Conservation (phyloP, 2,888 invertebrate species). For the Panzeria rudis region DNA sequence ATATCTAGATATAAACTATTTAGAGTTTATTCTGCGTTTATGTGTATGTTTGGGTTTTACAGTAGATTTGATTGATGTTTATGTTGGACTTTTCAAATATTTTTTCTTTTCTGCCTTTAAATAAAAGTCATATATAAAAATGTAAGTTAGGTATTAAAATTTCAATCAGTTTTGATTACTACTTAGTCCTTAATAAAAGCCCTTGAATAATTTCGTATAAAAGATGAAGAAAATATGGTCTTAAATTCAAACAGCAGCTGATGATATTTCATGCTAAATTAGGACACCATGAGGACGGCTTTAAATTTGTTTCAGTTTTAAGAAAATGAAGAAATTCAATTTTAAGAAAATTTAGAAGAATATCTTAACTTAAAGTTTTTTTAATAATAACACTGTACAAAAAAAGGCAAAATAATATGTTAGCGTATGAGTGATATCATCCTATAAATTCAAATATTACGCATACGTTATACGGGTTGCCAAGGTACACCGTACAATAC, state of each 20-base stretch:
- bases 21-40: neutral
- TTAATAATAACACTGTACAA: too few species aligned
- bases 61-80: constrained; percentile 47
- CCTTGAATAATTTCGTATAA: neutral
- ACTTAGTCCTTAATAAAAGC: neutral
- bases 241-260: neutral
- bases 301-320: neutral
- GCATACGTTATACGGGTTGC: too few species aligned
- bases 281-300: neutral
- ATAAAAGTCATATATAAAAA: neutral
- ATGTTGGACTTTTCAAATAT: constrained; percentile 23
- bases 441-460: too few species aligned
- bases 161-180: constrained; percentile 6
- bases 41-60: neutral
- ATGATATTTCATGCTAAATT: neutral
- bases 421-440: too few species aligned
- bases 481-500: too few species aligned
- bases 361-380: too few species aligned
- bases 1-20: neutral
- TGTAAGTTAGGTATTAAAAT: constrained; percentile 10
- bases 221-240: neutral
- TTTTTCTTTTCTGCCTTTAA: neutral
- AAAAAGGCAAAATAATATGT: too few species aligned
- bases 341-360: too few species aligned
- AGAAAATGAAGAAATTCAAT: too few species aligned